Evolutionary conservation across 35 echinoderm and acorn worm genomes (phyloP).

Genomic region (Antedon bifida): DNA sequence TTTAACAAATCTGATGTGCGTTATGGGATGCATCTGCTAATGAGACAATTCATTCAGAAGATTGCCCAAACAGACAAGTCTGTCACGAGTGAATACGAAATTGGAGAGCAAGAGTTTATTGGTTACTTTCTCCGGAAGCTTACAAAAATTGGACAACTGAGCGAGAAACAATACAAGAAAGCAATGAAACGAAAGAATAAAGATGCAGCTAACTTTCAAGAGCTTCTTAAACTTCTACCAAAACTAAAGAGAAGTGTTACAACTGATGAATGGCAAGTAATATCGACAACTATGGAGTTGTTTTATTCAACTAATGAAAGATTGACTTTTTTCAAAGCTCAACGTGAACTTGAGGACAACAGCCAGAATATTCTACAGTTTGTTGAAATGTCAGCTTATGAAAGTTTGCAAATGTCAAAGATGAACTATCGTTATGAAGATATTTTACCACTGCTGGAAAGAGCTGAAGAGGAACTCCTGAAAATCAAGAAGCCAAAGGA

Average conservation of each 20-base stretch:
- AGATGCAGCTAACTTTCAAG: constrained; percentile 61
- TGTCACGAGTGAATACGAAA: constrained; percentile 13
- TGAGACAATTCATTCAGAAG: constrained; percentile 61
- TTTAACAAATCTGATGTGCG: constrained; percentile 30
- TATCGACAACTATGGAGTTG: not conserved
- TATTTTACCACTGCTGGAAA: constrained; percentile 38
- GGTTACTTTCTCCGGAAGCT: constrained; percentile 49
- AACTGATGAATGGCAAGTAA: not conserved
- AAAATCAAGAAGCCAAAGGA: not conserved
- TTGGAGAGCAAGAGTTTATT: constrained; percentile 49
- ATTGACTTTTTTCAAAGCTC: not conserved
- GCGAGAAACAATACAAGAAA: constrained; percentile 40
- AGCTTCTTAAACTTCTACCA: constrained; percentile 31
- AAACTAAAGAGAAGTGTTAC: not conserved
- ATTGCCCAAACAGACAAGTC: constrained; percentile 19
- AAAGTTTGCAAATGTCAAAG: constrained; percentile 38
- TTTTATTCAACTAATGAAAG: not conserved
- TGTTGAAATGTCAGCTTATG: constrained; percentile 39
- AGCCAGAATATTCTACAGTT: constrained; percentile 23
- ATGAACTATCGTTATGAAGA: constrained; percentile 33
- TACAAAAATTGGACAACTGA: constrained; percentile 23
- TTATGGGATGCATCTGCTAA: constrained; percentile 67
- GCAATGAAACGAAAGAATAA: constrained; percentile 40
- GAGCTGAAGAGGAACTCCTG: constrained; percentile 32
- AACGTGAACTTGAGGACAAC: not conserved